A percentile compares a stretch with the other conserved stretches of the same genome.
phyloP scores from a whole-genome alignment of 53 echinoderm and acorn worm species.

The Paracentrotus lividus region DNA sequence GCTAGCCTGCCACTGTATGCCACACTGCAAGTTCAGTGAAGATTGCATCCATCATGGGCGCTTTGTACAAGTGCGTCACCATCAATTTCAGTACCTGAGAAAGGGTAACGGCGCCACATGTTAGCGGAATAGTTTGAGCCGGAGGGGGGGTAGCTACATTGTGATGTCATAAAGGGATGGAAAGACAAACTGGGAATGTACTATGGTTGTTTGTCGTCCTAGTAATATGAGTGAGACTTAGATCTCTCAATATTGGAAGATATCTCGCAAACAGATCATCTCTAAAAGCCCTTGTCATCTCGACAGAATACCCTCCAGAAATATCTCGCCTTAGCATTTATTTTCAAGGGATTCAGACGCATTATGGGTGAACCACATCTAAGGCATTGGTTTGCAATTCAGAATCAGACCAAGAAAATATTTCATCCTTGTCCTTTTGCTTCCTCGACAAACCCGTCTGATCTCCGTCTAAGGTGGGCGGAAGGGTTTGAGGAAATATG shows the following conservation, averaged over 20 bases:
- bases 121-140: background rate
- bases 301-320: background rate
- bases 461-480: background rate
- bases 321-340: constrained; percentile 60
- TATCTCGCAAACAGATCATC: constrained; percentile 21
- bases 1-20: too few species aligned
- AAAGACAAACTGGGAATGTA: background rate
- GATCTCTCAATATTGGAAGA: background rate
- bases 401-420: constrained; percentile 17
- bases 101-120: background rate
- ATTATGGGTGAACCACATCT: constrained; percentile 43
- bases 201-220: constrained; percentile 38
- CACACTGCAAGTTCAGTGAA: background rate
- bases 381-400: constrained; percentile 8
- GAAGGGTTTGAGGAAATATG: constrained; percentile 17
- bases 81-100: background rate
- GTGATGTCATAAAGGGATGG: background rate
- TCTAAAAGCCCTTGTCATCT: background rate
- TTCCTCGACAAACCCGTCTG: background rate
- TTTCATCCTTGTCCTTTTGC: background rate
- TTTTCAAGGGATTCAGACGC: constrained; percentile 56
- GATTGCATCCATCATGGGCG: background rate
- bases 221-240: constrained; percentile 12
- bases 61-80: background rate
- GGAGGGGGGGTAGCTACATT: background rate